A percentile compares a stretch with the other conserved stretches of the same genome.
Evolutionary conservation across 1,140 invertebrate species (phyloP).

Genomic region (Scylla paramamosain): DNA sequence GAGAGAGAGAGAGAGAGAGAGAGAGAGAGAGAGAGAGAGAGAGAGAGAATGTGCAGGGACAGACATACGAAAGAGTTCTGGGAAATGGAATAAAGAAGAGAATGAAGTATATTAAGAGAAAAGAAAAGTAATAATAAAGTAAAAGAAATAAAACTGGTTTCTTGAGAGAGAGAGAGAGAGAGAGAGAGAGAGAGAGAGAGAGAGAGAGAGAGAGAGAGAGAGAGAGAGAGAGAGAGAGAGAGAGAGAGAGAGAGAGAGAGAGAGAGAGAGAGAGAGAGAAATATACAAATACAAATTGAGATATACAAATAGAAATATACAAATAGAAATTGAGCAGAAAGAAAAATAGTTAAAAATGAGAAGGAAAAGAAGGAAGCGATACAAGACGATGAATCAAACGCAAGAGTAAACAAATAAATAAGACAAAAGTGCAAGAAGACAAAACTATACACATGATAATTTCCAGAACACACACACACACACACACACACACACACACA

Average conservation of each 20-base stretch:
- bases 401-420: slow-evolving; percentile 14
- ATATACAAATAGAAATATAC: neutral
- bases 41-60: no score
- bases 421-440: neutral
- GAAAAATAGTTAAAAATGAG: neutral
- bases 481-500: slow-evolving; percentile 20
- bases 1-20: neutral
- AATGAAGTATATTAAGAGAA: no score
- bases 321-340: no score
- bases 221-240: neutral
- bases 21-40: neutral
- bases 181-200: slow-evolving; percentile 4
- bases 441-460: neutral
- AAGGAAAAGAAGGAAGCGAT: neutral
- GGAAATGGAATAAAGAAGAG: no score
- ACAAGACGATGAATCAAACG: neutral
- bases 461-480: neutral
- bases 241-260: neutral
- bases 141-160: no score
- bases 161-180: neutral
- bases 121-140: no score
- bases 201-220: neutral
- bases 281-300: neutral
- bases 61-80: no score
- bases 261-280: neutral